Percentiles rank a stretch among this genome's conserved stretches.
Conservation (phyloP, 2,113 vertebrate species). For the Epinephelus fuscoguttatus region DNA sequence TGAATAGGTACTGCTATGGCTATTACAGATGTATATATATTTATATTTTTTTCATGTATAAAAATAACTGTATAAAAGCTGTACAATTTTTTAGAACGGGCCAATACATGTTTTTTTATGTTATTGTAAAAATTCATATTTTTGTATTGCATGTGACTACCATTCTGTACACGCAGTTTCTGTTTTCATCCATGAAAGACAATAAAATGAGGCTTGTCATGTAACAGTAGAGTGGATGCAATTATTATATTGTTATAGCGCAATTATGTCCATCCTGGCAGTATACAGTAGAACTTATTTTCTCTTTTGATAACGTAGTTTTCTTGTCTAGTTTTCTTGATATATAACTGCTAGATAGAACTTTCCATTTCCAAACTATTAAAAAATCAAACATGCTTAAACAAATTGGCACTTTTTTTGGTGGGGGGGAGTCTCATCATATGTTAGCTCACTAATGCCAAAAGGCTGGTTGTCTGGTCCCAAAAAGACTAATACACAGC, state of each 20-base stretch:
- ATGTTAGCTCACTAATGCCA: too few relatives aligned
- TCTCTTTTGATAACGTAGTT: background rate
- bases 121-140: conserved; percentile 87
- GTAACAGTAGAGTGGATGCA: conserved; percentile 44
- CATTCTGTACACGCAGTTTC: conserved; percentile 83
- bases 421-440: too few relatives aligned
- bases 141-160: conserved; percentile 89
- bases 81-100: conserved; percentile 82
- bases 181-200: conserved; percentile 85
- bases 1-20: conserved; percentile 82
- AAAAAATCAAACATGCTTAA: too few relatives aligned
- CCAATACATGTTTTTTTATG: conserved; percentile 84
- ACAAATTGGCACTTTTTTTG: too few relatives aligned
- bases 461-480: too few relatives aligned
- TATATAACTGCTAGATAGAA: background rate
- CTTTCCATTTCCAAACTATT: background rate
- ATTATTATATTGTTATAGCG: background rate
- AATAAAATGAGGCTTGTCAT: conserved; percentile 86
- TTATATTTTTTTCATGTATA: conserved; percentile 86
- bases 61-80: conserved; percentile 76
- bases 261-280: background rate
- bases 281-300: background rate
- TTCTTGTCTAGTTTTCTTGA: background rate
- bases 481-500: too few relatives aligned
- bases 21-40: conserved; percentile 85